These are phyloP conservation scores for Pantala flavescens DNA, from an alignment of 1,140 invertebrate genomes.

Conservation along the genomic window DNA sequence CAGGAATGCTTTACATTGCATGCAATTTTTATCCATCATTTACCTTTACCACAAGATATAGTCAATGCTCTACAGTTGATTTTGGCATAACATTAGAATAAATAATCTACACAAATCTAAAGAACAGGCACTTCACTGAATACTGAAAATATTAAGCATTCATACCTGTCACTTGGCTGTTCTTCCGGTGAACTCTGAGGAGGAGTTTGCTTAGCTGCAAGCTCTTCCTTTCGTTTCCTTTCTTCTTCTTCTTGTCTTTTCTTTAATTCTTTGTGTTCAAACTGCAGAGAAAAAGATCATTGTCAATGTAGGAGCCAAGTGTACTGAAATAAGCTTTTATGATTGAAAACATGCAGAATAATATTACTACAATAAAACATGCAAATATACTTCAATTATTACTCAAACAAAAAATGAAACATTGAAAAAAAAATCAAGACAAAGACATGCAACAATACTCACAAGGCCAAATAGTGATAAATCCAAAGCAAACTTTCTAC, in stretches of 20 bases:
- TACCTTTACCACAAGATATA: no score
- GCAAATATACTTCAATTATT: neutral
- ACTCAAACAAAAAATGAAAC: neutral
- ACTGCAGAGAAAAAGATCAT: slow-evolving; percentile 47
- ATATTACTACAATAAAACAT: neutral
- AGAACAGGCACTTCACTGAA: no score
- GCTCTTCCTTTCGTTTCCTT: slow-evolving; percentile 56
- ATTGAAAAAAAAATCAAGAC: neutral
- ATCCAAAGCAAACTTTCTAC: neutral
- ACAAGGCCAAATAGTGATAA: neutral
- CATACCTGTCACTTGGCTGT: slow-evolving; percentile 41
- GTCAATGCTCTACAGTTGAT: no score
- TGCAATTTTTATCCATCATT: no score
- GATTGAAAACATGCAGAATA: neutral
- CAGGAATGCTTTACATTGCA: no score
- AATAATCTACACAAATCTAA: no score
- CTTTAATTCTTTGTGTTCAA: slow-evolving; percentile 94
- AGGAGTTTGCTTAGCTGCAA: slow-evolving; percentile 51
- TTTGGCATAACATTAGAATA: no score
- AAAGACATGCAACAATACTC: neutral
- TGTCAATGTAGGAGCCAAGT: neutral
- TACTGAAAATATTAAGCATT: neutral
- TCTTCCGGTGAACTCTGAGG: slow-evolving; percentile 46
- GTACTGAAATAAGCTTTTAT: slow-evolving; percentile 13
- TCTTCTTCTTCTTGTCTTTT: slow-evolving; percentile 71